Percentiles rank a stretch among this genome's conserved stretches.
Evolutionary conservation across 2,888 invertebrate species (phyloP).

Genomic region (Ophion ellenae): DNA sequence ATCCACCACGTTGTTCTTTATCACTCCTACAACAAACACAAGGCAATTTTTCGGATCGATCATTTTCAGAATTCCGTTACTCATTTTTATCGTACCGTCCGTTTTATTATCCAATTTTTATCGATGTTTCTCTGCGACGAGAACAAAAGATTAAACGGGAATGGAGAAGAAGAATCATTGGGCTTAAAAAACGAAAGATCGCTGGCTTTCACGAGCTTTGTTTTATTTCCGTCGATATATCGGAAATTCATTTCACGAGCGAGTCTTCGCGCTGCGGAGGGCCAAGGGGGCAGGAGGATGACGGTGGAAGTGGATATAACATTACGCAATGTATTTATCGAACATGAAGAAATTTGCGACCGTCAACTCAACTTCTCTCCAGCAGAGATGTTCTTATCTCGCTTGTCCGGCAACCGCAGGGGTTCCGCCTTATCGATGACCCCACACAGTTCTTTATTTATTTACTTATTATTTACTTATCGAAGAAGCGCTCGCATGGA

Average conservation of each 20-base stretch:
- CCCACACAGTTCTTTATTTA: constrained; percentile 30
- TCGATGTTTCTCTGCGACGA: not conserved
- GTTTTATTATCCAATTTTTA: not conserved
- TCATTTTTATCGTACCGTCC: not conserved
- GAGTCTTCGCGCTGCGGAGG: not conserved
- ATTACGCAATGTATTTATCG: constrained; percentile 34
- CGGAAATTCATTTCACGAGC: not conserved
- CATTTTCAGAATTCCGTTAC: not conserved
- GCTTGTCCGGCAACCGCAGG: constrained; percentile 50
- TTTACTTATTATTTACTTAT: constrained; percentile 4
- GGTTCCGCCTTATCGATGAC: constrained; percentile 67
- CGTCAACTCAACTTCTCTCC: constrained; percentile 26
- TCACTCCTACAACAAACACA: not conserved
- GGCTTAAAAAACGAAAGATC: not conserved
- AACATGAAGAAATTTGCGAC: constrained; percentile 29
- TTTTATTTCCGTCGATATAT: not conserved
- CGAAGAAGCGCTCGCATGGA: not conserved
- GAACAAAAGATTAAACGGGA: not conserved
- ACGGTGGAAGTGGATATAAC: not conserved
- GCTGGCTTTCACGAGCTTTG: not conserved
- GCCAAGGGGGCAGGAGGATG: no score
- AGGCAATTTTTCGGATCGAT: not conserved
- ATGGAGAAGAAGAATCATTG: not conserved
- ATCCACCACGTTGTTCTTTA: not conserved
- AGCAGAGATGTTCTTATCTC: constrained; percentile 16